Percentiles rank a stretch among this genome's conserved stretches.
These are phyloP conservation scores for Caprella mutica DNA, from an alignment of 2,888 invertebrate genomes.

Conservation along the genomic window DNA sequence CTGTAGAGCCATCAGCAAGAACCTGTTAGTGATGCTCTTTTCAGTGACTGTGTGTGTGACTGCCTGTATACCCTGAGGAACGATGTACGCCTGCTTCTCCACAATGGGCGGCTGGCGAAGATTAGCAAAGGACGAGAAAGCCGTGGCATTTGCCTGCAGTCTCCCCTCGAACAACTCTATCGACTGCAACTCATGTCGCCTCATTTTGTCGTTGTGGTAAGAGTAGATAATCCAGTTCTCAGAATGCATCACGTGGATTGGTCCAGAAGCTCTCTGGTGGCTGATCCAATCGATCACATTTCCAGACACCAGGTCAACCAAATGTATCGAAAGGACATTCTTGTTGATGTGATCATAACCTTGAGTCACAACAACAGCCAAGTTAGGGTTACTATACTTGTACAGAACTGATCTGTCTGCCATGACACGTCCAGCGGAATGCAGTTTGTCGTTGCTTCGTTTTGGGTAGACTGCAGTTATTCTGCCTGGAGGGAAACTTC, in stretches of 20 bases:
- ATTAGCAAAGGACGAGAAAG: constrained; percentile 74
- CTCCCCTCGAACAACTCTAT: constrained; percentile 93
- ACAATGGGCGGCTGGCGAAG: constrained; percentile 42
- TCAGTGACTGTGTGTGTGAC: constrained; percentile 83
- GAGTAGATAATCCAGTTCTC: constrained; percentile 95
- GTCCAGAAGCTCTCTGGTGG: constrained; percentile 72
- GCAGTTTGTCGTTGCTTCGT: constrained; percentile 54
- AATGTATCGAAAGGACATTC: constrained; percentile 68
- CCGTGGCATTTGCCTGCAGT: constrained; percentile 61
- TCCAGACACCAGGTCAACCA: constrained; percentile 85
- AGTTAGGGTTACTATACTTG: constrained; percentile 96
- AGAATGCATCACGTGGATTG: constrained; percentile 79
- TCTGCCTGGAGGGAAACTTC: constrained; percentile 18
- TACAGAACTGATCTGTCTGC: constrained; percentile 93
- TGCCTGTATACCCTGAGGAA: constrained; percentile 59
- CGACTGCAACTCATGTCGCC: constrained; percentile 82
- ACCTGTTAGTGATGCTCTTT: constrained; percentile 77
- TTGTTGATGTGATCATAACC: constrained; percentile 63
- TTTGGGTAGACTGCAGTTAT: constrained; percentile 29
- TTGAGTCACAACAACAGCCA: constrained; percentile 73
- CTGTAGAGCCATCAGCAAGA: constrained; percentile 56
- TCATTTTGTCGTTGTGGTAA: constrained; percentile 83
- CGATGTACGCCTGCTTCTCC: constrained; percentile 38
- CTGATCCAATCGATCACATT: constrained; percentile 68
- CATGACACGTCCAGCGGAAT: constrained; percentile 88